Conservation (phyloP, 1,140 invertebrate species). For the Brachionus calyciflorus region DNA sequence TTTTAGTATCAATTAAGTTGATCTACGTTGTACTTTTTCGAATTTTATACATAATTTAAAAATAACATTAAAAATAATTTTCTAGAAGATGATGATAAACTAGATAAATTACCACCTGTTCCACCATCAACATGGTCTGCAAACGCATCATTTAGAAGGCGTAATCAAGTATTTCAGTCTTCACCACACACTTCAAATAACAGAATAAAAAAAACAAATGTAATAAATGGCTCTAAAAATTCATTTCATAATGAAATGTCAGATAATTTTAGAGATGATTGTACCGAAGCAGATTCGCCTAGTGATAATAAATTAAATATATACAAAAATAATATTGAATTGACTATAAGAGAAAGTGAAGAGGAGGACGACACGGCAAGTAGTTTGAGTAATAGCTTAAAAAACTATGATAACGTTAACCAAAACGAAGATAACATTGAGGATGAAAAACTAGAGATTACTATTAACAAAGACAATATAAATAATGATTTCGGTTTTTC, state of each 20-base stretch:
- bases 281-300: not conserved
- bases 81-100: constrained; percentile 27
- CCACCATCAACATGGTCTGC: constrained; percentile 28
- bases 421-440: not conserved
- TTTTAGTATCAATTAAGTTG: no score
- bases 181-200: not conserved
- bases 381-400: not conserved
- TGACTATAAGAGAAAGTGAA: constrained; percentile 41
- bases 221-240: not conserved
- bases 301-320: not conserved
- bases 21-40: no score
- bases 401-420: constrained; percentile 44
- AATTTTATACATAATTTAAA: no score
- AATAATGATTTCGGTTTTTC: constrained; percentile 37
- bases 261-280: constrained; percentile 26
- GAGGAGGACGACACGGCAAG: constrained; percentile 18
- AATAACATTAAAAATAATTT: no score
- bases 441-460: constrained; percentile 32
- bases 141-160: constrained; percentile 37
- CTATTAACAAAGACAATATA: not conserved
- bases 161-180: not conserved
- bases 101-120: constrained; percentile 42
- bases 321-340: constrained; percentile 18
- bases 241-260: not conserved
- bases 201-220: constrained; percentile 20